phyloP scores from a whole-genome alignment of 1,140 invertebrate genomes.

The Ceratoteleas bidentatus region DNA sequence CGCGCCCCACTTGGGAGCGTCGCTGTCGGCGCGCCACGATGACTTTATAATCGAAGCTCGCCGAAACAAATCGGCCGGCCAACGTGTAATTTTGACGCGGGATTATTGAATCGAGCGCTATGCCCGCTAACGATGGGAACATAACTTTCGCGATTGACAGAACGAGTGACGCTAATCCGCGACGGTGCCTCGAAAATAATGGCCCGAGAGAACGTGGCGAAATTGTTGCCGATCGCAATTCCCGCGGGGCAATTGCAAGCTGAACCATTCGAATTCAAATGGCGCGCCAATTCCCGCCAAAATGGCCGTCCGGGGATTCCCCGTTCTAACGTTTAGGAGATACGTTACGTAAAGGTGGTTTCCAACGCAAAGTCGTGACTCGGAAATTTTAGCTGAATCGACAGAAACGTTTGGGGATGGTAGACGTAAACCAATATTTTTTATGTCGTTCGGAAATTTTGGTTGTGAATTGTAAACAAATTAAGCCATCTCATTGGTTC shows the following conservation, averaged over 20 bases:
- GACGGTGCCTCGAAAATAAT: neutral
- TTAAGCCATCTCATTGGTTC: too few relatives aligned
- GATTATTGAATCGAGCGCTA: constrained; percentile 16
- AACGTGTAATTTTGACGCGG: constrained; percentile 14
- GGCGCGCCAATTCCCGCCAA: neutral
- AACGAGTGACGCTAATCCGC: constrained; percentile 9
- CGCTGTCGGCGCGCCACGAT: constrained; percentile 39
- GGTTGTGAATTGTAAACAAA: too few relatives aligned
- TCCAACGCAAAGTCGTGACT: too few relatives aligned
- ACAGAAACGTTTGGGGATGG: too few relatives aligned
- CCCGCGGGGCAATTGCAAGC: neutral
- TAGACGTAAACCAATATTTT: too few relatives aligned
- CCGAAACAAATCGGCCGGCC: constrained; percentile 22
- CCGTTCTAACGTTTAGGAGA: neutral
- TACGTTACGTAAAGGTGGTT: too few relatives aligned
- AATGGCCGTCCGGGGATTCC: neutral
- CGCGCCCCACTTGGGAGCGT: constrained; percentile 46
- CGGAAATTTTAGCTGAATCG: too few relatives aligned
- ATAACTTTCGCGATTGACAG: constrained; percentile 23
- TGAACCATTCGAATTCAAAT: neutral
- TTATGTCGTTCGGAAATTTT: too few relatives aligned
- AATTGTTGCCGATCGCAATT: neutral
- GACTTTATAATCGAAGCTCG: constrained; percentile 45
- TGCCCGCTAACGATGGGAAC: constrained; percentile 19
- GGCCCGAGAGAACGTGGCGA: neutral